These are phyloP conservation scores for Graptemys geographica DNA, from an alignment of 2,797 vertebrate genomes.

Conservation along the genomic window DNA sequence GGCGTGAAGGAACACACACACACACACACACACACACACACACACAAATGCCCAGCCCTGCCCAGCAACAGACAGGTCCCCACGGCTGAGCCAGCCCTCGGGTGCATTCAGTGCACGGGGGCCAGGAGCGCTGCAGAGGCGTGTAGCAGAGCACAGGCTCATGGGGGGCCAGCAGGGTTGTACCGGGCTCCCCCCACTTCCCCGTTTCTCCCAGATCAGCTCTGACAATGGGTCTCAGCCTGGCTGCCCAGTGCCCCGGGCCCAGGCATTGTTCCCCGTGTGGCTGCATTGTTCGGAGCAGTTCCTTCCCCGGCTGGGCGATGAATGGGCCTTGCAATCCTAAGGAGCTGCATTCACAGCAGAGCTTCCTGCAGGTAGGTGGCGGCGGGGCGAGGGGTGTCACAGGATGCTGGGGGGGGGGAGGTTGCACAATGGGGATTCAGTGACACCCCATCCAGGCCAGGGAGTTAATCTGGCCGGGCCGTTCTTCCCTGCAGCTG, in stretches of 20 bases:
- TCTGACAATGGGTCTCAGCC: not conserved
- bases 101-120: not conserved
- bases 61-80: no score
- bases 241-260: not conserved
- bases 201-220: not conserved
- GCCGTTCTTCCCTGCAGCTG: not conserved
- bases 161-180: no score
- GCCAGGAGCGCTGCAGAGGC: not conserved
- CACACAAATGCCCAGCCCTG: no score
- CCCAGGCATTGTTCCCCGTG: not conserved
- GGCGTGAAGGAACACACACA: no score
- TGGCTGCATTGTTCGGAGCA: not conserved
- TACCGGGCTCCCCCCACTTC: no score
- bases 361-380: not conserved
- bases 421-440: not conserved
- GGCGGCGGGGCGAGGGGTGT: not conserved
- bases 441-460: not conserved
- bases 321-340: not conserved
- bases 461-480: not conserved
- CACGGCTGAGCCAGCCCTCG: no score
- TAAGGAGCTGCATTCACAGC: not conserved
- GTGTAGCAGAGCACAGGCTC: not conserved
- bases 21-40: no score
- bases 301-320: not conserved
- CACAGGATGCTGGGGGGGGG: not conserved